phyloP scores from a whole-genome alignment of 2,888 invertebrate species.

The Linhomoeus sp. region DNA sequence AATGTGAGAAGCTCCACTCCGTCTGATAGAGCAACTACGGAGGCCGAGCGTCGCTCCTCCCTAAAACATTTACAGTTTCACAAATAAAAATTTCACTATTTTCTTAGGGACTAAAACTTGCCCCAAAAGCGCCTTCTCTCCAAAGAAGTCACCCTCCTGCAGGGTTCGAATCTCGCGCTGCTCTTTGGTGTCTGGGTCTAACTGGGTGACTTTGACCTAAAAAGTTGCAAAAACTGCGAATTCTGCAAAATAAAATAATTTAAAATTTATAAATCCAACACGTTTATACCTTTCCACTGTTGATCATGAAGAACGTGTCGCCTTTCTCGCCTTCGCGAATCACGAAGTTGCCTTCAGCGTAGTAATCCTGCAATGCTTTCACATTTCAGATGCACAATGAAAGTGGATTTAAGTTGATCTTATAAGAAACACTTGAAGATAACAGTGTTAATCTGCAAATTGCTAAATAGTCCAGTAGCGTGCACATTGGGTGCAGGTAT shows the following conservation, averaged over 20 bases:
- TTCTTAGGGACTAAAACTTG: no score
- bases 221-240: constrained; percentile 6
- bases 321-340: constrained; percentile 65
- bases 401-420: no score
- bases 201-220: constrained; percentile 30
- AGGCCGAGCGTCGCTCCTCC: constrained; percentile 65
- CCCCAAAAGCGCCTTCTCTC: constrained; percentile 62
- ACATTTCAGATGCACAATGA: constrained; percentile 4
- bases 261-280: neutral
- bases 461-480: no score
- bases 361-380: constrained; percentile 48
- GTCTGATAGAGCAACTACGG: constrained; percentile 62
- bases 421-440: no score
- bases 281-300: constrained; percentile 51
- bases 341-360: constrained; percentile 53
- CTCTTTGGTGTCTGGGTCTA: constrained; percentile 30
- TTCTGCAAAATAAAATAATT: no score
- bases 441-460: no score
- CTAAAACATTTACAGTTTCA: no score
- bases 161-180: constrained; percentile 49
- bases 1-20: constrained; percentile 65
- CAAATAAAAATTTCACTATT: no score
- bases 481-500: no score
- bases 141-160: constrained; percentile 61
- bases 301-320: constrained; percentile 73